Evolutionary conservation across 2,888 invertebrate genomes (phyloP).

Genomic region (Lasiommata megera): DNA sequence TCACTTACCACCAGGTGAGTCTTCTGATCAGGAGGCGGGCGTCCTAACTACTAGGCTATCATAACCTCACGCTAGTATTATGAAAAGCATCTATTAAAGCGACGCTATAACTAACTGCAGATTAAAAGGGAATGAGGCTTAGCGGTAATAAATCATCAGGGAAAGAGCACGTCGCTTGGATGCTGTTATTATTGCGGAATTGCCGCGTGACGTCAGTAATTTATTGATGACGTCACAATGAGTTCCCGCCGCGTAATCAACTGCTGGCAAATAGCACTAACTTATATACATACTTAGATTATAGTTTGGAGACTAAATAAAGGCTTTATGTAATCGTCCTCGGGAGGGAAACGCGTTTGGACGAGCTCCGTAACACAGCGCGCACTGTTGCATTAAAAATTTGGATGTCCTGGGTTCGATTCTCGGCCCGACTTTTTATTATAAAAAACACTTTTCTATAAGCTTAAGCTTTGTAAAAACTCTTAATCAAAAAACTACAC

Average conservation of each 20-base stretch:
- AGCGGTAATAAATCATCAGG: constrained; percentile 21
- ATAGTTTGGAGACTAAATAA: not conserved
- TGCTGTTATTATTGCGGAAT: constrained; percentile 25
- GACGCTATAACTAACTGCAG: not conserved
- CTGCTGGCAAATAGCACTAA: constrained; percentile 20
- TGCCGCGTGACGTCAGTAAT: constrained; percentile 30
- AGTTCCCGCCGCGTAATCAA: constrained; percentile 36
- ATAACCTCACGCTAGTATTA: too few species aligned
- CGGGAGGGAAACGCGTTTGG: too few species aligned
- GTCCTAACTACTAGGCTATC: too few species aligned
- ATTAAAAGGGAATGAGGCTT: constrained; percentile 19
- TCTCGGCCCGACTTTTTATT: too few species aligned
- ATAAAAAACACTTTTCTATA: too few species aligned
- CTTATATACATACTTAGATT: not conserved
- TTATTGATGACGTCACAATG: constrained; percentile 40
- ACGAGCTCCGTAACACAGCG: too few species aligned
- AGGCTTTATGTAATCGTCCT: not conserved
- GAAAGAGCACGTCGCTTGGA: constrained; percentile 19
- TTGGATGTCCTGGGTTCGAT: too few species aligned
- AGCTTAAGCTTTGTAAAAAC: too few species aligned
- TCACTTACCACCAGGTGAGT: too few species aligned
- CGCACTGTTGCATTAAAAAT: too few species aligned
- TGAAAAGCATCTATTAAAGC: not conserved
- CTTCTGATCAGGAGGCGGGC: too few species aligned
- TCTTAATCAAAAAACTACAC: too few species aligned